These are phyloP conservation scores for Pterobdella sp. DNA, from an alignment of 2,888 invertebrate genomes.

Conservation along the genomic window DNA sequence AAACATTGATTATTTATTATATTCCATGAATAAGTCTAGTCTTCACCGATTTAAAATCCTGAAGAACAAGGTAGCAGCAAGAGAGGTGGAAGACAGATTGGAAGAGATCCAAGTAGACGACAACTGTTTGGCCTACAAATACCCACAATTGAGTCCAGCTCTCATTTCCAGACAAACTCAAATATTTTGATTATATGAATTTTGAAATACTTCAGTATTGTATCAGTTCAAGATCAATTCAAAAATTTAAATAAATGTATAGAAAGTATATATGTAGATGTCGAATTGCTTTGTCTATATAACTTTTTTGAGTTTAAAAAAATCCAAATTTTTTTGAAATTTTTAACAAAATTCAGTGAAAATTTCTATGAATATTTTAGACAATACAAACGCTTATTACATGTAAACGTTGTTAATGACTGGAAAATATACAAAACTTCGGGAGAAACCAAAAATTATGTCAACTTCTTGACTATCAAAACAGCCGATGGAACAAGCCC, in stretches of 20 bases:
- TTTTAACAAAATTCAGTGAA: no score
- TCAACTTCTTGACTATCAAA: conserved; percentile 35
- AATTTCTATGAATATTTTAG: no score
- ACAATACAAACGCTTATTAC: no score
- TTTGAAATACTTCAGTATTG: no score
- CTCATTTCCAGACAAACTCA: conserved; percentile 24
- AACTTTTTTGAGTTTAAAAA: no score
- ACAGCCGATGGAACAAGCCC: conserved; percentile 38
- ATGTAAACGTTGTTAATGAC: no score
- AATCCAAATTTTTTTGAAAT: no score
- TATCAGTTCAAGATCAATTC: no score
- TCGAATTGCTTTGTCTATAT: no score
- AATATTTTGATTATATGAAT: conserved; percentile 9
- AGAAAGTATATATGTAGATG: no score
- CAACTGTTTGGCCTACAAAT: conserved; percentile 5
- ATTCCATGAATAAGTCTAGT: neutral
- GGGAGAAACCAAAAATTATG: neutral
- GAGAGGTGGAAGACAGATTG: conserved; percentile 10
- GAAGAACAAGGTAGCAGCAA: neutral
- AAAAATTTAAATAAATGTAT: no score
- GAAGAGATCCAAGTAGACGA: conserved; percentile 18
- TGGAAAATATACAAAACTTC: neutral
- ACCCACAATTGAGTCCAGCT: conserved; percentile 20
- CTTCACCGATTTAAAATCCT: neutral
- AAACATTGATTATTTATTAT: neutral